Base-by-base conservation (phyloP, 2,888 invertebrate species). In the Ferrisia virgata region DNA sequence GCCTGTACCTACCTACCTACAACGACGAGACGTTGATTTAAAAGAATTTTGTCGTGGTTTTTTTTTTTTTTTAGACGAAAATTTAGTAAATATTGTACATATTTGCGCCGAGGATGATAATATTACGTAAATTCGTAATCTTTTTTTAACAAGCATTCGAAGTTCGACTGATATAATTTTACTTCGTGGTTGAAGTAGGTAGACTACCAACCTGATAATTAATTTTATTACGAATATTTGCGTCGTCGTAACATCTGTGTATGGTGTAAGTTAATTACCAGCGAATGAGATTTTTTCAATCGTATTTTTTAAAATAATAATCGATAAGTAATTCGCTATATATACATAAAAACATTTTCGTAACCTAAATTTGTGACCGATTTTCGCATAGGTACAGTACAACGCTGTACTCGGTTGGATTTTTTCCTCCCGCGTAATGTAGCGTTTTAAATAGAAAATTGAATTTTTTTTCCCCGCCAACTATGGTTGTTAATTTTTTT, bases 221-320 rank as follows among this genome's bases (percentile, higher is more conserved):
- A 64, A 64, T 64, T 64, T 64, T 64, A 64, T 64, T 64, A 64
- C 64, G 18, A 47, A 47, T 47, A n/a, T 47, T 47, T 47, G 47
- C 18, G 47, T n/a, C 47, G 13, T 47, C 47, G n/a, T 36, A 3
- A 36, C 8, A 36, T 36, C 36, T n/a, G 36, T 36, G 8, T 36
- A 36, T 36, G 8, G 36, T 8, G 36, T n/a, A 47, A 47, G 4
- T 47, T 47, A 47, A 47, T 47, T 47, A 47, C 13, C 47, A 4
- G n/a, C 15, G 5, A 5, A 47, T n/a, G 47, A 47, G 47, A 47
- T 47, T 53, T 22, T 53, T 53, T 22, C 53, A 18, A 53, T 18
- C 18, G 9, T 13, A 64, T 64, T 64, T 64, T 28, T 64, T 58
- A n/a, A n/a, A n/a, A n/a, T 47, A 58, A 64, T 28, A 64, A 64